These are phyloP conservation scores for Cybosia mesomella DNA, from an alignment of 2,888 invertebrate species.

Conservation along the genomic window DNA sequence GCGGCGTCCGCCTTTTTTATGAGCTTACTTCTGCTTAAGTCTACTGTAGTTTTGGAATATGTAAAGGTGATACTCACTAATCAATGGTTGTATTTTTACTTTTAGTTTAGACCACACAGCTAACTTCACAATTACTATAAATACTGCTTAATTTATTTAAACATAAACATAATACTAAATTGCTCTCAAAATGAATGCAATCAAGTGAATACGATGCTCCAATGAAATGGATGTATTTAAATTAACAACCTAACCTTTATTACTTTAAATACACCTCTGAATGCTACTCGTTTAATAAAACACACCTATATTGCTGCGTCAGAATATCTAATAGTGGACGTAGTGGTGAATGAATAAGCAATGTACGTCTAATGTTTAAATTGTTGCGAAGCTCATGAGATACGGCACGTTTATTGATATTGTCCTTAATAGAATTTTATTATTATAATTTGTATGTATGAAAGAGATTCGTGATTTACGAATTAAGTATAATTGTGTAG, in stretches of 20 bases:
- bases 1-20: no score
- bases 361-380: conserved; percentile 49
- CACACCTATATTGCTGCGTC: conserved; percentile 32
- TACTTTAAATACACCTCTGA: conserved; percentile 22
- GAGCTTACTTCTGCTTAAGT: no score
- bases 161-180: conserved; percentile 2
- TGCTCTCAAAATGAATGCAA: conserved; percentile 29
- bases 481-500: conserved; percentile 52
- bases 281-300: conserved; percentile 28
- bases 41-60: no score
- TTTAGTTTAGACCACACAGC: background rate
- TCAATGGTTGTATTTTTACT: no score
- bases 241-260: conserved; percentile 31
- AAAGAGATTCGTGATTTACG: conserved; percentile 60
- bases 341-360: conserved; percentile 44
- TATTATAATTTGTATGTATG: conserved; percentile 64
- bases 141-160: conserved; percentile 8
- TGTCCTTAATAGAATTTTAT: conserved; percentile 63
- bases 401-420: conserved; percentile 61
- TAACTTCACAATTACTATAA: background rate
- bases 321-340: conserved; percentile 26
- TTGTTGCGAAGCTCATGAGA: conserved; percentile 52
- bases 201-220: conserved; percentile 33
- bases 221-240: conserved; percentile 27
- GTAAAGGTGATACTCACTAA: no score